phyloP scores from a whole-genome alignment of 2,888 invertebrate species.

The Troides oblongomaculatus region DNA sequence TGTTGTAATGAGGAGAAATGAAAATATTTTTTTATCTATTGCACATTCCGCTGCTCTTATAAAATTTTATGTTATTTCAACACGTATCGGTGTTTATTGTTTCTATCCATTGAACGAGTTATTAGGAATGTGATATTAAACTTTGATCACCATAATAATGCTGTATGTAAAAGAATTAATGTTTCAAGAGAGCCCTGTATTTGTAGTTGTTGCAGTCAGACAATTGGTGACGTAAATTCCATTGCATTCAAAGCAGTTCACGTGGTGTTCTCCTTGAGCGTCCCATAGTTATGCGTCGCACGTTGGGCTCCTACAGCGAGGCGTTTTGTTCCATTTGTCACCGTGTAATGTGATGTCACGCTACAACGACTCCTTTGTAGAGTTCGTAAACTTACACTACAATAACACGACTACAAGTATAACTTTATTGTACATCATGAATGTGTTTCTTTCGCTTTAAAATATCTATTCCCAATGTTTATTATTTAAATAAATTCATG shows the following conservation, averaged over 20 bases:
- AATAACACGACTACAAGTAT: constrained; percentile 2
- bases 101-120: background rate
- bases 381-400: constrained; percentile 1
- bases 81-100: background rate
- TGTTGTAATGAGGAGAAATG: background rate
- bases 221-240: constrained; percentile 17
- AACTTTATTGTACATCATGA: background rate
- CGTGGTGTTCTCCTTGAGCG: constrained; percentile 48
- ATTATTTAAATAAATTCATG: too few relatives aligned
- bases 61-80: background rate
- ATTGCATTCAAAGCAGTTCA: constrained; percentile 22
- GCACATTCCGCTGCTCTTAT: background rate
- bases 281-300: constrained; percentile 54
- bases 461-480: too few relatives aligned
- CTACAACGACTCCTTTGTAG: background rate
- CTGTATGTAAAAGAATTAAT: background rate
- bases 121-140: background rate
- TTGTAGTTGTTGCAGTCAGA: constrained; percentile 1
- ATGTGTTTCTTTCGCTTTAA: too few relatives aligned
- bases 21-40: background rate
- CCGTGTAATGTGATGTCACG: constrained; percentile 51
- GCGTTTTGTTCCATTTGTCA: constrained; percentile 47
- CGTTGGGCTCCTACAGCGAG: constrained; percentile 34
- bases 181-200: background rate
- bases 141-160: background rate